Evolutionary conservation across 2,797 vertebrate species (phyloP), one percentile per base, ranked within the genome.

Genomic region (Sebastes trivittatus): DNA sequence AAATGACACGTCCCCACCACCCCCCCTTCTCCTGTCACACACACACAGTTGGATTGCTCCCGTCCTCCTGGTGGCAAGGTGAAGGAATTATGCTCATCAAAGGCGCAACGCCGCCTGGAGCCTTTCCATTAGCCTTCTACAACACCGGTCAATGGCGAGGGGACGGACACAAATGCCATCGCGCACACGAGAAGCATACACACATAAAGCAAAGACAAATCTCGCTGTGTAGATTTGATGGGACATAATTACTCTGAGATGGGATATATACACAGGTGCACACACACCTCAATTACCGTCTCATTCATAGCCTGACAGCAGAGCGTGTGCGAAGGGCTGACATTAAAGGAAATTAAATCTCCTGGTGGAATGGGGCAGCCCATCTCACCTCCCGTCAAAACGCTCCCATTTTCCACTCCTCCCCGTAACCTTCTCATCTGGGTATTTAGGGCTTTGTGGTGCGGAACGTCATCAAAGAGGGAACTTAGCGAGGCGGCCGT

Each of bases 291-390:
- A 90, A 93, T 94, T 93, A 92, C 89, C 10, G 76, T 76, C 89
- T 83, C 88, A 88, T 92, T 93, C 88, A 85, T 66, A 77, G 88
- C 77, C 84, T 85, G 91, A 94, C 93, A 90, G 92, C 83, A 3
- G 78, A 84, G 86, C 70, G 74, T 77, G 88, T 81, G 90, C 80
- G 61, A 74, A 77, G 84, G 84, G 87, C 85, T 92, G 92, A 93
- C 93, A 94, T 94, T 94, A 94, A 90, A 91, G 89, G 88, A 95
- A 93, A 94, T 94, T 82, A 93, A 94, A 94, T 94, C 91, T 94
- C 89, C 90, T 88, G 5, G 75, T 73, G 87, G 91, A 92, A 90
- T 72, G 90, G 88, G 81, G 84, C 91, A 56, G 85, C 90, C 91
- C 85, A 67, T 90, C 89, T 93, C 91, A 90, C 91, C 91, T 91